Conservation (phyloP, 2,797 vertebrate genomes). For the Syngnathus rostellatus region DNA sequence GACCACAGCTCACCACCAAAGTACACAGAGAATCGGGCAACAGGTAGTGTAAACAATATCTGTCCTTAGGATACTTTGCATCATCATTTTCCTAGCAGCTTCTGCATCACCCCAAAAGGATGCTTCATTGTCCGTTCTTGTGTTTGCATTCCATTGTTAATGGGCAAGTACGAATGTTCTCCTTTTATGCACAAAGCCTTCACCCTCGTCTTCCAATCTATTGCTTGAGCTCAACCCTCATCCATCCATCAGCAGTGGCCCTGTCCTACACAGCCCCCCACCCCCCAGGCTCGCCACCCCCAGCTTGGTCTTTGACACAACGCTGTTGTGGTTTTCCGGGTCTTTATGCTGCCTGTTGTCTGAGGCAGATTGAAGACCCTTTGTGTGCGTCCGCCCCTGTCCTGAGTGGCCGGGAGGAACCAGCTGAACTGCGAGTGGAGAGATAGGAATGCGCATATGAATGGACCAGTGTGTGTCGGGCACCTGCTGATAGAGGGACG, state of each 20-base stretch:
- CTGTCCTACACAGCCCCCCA: slow-evolving; percentile 39
- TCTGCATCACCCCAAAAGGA: slow-evolving; percentile 53
- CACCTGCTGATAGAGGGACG: slow-evolving; percentile 64
- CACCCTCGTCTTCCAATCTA: slow-evolving; percentile 35
- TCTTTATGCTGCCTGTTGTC: slow-evolving; percentile 67
- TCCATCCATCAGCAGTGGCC: slow-evolving; percentile 62
- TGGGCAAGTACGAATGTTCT: slow-evolving; percentile 65
- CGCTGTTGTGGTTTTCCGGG: slow-evolving; percentile 64
- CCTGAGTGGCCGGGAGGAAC: slow-evolving; percentile 59
- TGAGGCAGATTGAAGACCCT: slow-evolving; percentile 66
- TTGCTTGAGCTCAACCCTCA: slow-evolving; percentile 46
- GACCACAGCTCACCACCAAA: slow-evolving; percentile 59
- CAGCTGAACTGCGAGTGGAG: slow-evolving; percentile 56
- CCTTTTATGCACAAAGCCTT: slow-evolving; percentile 50
- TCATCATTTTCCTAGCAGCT: slow-evolving; percentile 71
- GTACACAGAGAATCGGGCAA: slow-evolving; percentile 52
- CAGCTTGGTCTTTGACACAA: slow-evolving; percentile 53
- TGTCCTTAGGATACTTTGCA: slow-evolving; percentile 60
- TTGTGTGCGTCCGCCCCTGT: slow-evolving; percentile 61
- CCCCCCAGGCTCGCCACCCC: slow-evolving; percentile 39
- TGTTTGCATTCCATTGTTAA: slow-evolving; percentile 69
- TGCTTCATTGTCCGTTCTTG: slow-evolving; percentile 58
- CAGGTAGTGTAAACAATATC: slow-evolving; percentile 56
- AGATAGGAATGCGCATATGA: slow-evolving; percentile 68
- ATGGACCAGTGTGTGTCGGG: slow-evolving; percentile 58